Base-by-base conservation (phyloP, 2,888 invertebrate genomes). In the Synergus itoensis region DNA sequence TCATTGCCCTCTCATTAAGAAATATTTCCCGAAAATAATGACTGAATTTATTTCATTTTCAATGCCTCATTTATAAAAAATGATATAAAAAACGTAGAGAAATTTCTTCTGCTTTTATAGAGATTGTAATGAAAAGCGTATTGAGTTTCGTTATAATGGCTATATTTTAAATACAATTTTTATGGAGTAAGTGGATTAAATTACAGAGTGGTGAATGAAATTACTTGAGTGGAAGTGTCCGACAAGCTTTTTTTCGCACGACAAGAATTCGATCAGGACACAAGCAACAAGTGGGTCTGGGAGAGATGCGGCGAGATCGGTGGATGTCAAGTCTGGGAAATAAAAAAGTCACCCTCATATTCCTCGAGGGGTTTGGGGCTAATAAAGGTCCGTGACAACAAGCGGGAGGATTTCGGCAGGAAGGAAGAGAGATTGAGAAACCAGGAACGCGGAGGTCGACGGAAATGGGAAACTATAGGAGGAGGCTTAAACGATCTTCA, bases 301-400 rank as follows among this genome's bases (percentile, higher is more conserved):
- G 82, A 82, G 78, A 78, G 80, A 77, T 76, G 45, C 64, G 83
- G 83, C 82, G 87, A 88, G 87, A 87, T 87, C 84, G 88, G 83
- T 86, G 86, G 85, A 90, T 89, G 91, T 90, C 89, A 91, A 92
- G 91, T 88, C 87, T 85, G 89, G 89, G 90, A 91, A 91, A 91
- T 90, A 91, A 91, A 92, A 92, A 92, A 91, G 89, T 89, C 90
- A 89, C 88, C 91, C 91, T 89, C 83, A 78, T 81, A 82, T 85
- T 87, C 83, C 86, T 81, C 84, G 82, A 80, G 85, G 86, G 88
- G 84, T 81, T 83, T 81, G 76, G 78, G 77, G 80, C 85, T 85
- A 85, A 86, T 86, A 85, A 86, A 86, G 85, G 85, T 79, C 80
- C 63, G 84, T 84, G 86, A 84, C 86, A 81, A 80, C 85, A 79